Evolutionary conservation across 92 coral and sea anemone species (phyloP).

Genomic region (Anthopleura xanthogrammica): DNA sequence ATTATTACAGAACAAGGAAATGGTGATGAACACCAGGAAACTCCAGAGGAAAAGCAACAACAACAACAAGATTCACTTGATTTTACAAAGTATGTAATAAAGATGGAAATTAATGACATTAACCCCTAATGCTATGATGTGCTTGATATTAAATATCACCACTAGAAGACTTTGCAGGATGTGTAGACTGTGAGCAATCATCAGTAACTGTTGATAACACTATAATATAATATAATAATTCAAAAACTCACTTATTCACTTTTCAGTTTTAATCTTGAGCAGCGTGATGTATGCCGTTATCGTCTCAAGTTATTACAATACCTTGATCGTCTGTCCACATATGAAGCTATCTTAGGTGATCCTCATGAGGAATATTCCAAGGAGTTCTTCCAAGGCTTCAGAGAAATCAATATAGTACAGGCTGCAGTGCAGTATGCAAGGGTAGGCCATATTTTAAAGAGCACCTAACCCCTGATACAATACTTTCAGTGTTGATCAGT

Average conservation of each 20-base stretch:
- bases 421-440: conserved; percentile 92
- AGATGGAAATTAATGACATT: not conserved
- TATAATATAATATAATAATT: no score
- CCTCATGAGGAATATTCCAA: conserved; percentile 78
- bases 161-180: no score
- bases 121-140: not conserved
- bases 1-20: conserved; percentile 52
- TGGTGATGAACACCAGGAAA: conserved; percentile 47
- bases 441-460: conserved; percentile 41
- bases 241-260: no score
- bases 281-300: conserved; percentile 93
- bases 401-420: conserved; percentile 87
- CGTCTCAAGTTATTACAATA: conserved; percentile 89
- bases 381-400: conserved; percentile 80
- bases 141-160: not conserved
- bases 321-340: conserved; percentile 89
- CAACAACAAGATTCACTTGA: conserved; percentile 67
- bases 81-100: conserved; percentile 60
- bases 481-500: no score
- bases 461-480: no score
- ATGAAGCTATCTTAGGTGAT: conserved; percentile 88
- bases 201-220: no score
- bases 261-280: conserved; percentile 84
- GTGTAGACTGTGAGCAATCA: no score
- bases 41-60: conserved; percentile 28